Base-by-base conservation (phyloP, 2,797 vertebrate genomes). In the Mormyrops attenuatus region DNA sequence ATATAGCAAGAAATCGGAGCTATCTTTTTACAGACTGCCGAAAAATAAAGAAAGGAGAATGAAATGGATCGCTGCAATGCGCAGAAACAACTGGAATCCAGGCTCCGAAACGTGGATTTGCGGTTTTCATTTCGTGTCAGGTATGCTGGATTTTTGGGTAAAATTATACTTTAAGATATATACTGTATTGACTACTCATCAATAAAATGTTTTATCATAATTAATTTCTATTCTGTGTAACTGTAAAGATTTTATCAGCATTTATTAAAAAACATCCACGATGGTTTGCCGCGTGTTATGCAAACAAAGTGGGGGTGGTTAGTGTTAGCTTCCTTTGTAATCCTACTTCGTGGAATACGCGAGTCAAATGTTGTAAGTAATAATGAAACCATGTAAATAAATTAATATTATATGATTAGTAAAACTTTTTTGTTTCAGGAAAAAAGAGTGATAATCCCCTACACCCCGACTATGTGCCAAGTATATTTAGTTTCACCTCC, bases 401-500 rank as follows among this genome's bases (percentile, higher is more conserved):
- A 69, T 69, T 11, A 3, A 69, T 34, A 69, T 69, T 69, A 69
- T 26, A 11, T 69, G 20, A 60, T 7, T 60, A 22, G 89, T 90
- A 91, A 13, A 5, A 89, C 38, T 60, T 66, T 91, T 4, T 91
- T 99, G 92, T 99, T 99, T 92, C 98, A 99, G 96, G 99, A 99
- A 89, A 96, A 97, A 87, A 99, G 99, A 96, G 98, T 99, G 89
- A 95, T 96, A 98, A 92, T 97, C 97, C 55, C 97, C 96, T 91
- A 95, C 97, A 0, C 97, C 98, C 92, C 99, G 99, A 93, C 99
- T 99, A 96, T 99, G 99, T 97, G 99, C 99, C 90, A 99, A 90
- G 88, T 90, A 60, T 90, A 88, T 91, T 90, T 53, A 87, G 87
- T 91, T 91, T 91, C 87, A 91, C 91, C 66, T 89, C 91, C 88